phyloP scores from a whole-genome alignment of 2,888 invertebrate genomes.

The Hydrotaea diabolus region DNA sequence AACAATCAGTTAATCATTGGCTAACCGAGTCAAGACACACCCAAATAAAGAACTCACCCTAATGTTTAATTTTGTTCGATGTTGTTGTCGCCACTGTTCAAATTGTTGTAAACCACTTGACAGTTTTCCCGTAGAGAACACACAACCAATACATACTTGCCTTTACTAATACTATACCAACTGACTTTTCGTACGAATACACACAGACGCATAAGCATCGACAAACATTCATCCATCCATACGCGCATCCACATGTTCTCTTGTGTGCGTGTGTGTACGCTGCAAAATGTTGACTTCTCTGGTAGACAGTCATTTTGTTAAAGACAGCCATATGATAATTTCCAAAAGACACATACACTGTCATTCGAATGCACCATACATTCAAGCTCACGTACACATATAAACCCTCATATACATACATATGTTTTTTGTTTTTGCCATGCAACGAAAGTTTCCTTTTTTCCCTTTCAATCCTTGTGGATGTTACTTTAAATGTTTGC shows the following conservation, averaged over 20 bases:
- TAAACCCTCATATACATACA: background rate
- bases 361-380: too few species aligned
- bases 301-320: constrained; percentile 49
- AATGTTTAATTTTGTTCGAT: constrained; percentile 15
- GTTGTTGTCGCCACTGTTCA: constrained; percentile 54
- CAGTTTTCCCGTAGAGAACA: constrained; percentile 27
- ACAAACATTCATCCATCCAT: background rate
- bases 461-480: background rate
- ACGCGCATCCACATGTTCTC: constrained; percentile 4
- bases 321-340: constrained; percentile 39
- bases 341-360: constrained; percentile 8
- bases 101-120: constrained; percentile 55
- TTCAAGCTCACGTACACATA: too few species aligned
- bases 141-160: background rate
- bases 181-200: background rate
- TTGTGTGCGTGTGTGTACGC: too few species aligned
- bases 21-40: too few species aligned
- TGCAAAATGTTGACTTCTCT: constrained; percentile 39
- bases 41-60: too few species aligned
- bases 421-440: background rate
- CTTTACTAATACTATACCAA: background rate
- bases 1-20: too few species aligned
- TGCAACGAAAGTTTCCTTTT: background rate
- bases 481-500: constrained; percentile 20
- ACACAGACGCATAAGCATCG: too few species aligned